A percentile compares a stretch with the other conserved stretches of the same genome.
Evolutionary conservation across 2,113 vertebrate genomes (phyloP).

Genomic region (Amphilophus citrinellus): DNA sequence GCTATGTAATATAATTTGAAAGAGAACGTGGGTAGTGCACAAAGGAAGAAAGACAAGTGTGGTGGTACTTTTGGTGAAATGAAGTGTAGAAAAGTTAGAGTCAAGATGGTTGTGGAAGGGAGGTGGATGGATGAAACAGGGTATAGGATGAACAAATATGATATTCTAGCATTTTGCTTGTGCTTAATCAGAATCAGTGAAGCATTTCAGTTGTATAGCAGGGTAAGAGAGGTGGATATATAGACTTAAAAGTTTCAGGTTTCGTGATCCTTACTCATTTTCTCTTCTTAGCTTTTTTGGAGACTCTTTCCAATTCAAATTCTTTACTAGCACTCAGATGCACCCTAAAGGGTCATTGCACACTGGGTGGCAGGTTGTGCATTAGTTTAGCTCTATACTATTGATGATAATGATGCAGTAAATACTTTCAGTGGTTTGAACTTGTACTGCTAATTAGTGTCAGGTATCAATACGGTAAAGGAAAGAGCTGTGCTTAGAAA

Average conservation of each 20-base stretch:
- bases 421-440: background rate
- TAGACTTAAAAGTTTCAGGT: background rate
- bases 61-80: slow-evolving; percentile 53
- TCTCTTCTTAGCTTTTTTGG: background rate
- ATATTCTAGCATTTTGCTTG: slow-evolving; percentile 56
- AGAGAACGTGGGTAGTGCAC: slow-evolving; percentile 62
- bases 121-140: slow-evolving; percentile 74
- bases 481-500: background rate
- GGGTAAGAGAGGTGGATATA: slow-evolving; percentile 53
- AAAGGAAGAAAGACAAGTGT: slow-evolving; percentile 48
- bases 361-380: slow-evolving; percentile 13
- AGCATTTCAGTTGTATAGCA: slow-evolving; percentile 48
- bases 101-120: slow-evolving; percentile 19
- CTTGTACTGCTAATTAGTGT: background rate
- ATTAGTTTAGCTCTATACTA: background rate
- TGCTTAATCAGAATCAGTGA: slow-evolving; percentile 48
- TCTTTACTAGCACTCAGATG: slow-evolving; percentile 23
- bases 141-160: slow-evolving; percentile 66
- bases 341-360: slow-evolving; percentile 18
- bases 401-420: slow-evolving; percentile 19
- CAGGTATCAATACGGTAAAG: background rate
- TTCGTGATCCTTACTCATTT: background rate
- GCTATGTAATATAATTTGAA: slow-evolving; percentile 76
- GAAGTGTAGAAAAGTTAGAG: slow-evolving; percentile 43
- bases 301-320: background rate